Base-by-base conservation (phyloP, 2,888 invertebrate genomes). In the Xanthorhoe designata region DNA sequence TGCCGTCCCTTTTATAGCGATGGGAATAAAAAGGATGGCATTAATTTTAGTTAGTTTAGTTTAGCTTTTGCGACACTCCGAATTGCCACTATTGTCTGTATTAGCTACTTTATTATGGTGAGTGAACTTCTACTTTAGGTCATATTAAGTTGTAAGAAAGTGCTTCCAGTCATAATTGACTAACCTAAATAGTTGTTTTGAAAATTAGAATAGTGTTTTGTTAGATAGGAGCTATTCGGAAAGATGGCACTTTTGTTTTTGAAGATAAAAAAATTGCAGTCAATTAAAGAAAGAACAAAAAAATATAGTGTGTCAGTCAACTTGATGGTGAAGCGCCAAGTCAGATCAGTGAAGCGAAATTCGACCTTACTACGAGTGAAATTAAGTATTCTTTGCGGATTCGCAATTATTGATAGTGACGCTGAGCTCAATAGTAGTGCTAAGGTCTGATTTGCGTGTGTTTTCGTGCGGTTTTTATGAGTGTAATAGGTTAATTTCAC, bases 391-490 rank as follows among this genome's bases (percentile, higher is more conserved):
- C 49, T 80, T 78, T 77, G 75, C 71, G 75, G 69, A 66, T 57
- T 75, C 68, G 74, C 72, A 75, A 75, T 75, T 69, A 73, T 77
- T 78, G 70, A 71, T 75, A 74, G 69, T 73, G 71, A 78, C 68
- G 75, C 77, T 79, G 72, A 78, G 81, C 82, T 82, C 81, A 82
- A 81, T 78, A 69, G 72, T 76, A 77, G 73, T 61, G 68, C 72
- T 78, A 80, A 76, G 77, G 71, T 76, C 64, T 73, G 68, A 64
- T 72, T 79, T 72, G 73, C 73, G 72, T 64, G 65, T 69, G 65
- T 66, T 69, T 68, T 19, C 24, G 74, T 71, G 61, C 64, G 64
- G 62, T 58, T 67, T 65, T 59, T 63, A 53, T 68, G 60, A 64
- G 59, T 64, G 64, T 63, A n/a, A 51, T 29, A 61, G 45, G 56